Percentiles rank a stretch among this genome's conserved stretches.
Conservation (phyloP, 2,888 invertebrate species). For the Synanthedon andrenaeformis region DNA sequence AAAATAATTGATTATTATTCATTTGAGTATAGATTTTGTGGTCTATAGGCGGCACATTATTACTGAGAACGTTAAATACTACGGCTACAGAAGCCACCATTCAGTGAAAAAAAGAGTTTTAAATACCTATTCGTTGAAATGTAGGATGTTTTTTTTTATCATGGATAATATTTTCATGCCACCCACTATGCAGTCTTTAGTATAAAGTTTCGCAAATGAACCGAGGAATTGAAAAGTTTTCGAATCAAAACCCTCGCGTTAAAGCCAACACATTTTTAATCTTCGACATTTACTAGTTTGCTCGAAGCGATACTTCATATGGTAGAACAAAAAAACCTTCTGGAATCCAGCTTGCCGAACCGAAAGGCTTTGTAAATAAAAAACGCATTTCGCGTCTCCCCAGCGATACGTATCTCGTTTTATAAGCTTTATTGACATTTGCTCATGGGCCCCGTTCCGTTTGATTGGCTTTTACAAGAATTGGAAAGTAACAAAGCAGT, state of each 20-base stretch:
- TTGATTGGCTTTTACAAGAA: constrained; percentile 54
- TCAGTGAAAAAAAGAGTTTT: too few species aligned
- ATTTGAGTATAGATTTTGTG: too few species aligned
- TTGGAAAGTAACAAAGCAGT: constrained; percentile 34
- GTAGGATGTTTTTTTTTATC: too few species aligned
- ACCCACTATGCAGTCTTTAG: too few species aligned
- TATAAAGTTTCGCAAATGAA: too few species aligned
- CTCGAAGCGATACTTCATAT: constrained; percentile 4
- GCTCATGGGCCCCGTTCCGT: constrained; percentile 31
- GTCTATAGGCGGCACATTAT: too few species aligned
- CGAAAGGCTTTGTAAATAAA: constrained; percentile 19
- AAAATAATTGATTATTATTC: too few species aligned
- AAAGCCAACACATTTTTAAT: background rate
- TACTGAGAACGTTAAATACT: too few species aligned
- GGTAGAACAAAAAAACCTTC: constrained; percentile 5
- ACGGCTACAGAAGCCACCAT: too few species aligned
- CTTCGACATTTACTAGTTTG: background rate
- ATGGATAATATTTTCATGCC: too few species aligned
- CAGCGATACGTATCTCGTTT: constrained; percentile 30
- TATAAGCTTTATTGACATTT: constrained; percentile 41
- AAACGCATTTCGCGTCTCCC: constrained; percentile 32
- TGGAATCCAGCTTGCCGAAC: constrained; percentile 5
- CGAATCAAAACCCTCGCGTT: background rate
- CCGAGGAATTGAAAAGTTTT: too few species aligned
- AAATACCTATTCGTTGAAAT: too few species aligned